Percentiles rank a stretch among this genome's conserved stretches.
phyloP scores from a whole-genome alignment of 1,140 invertebrate genomes.

The Drosophila pruinosa region DNA sequence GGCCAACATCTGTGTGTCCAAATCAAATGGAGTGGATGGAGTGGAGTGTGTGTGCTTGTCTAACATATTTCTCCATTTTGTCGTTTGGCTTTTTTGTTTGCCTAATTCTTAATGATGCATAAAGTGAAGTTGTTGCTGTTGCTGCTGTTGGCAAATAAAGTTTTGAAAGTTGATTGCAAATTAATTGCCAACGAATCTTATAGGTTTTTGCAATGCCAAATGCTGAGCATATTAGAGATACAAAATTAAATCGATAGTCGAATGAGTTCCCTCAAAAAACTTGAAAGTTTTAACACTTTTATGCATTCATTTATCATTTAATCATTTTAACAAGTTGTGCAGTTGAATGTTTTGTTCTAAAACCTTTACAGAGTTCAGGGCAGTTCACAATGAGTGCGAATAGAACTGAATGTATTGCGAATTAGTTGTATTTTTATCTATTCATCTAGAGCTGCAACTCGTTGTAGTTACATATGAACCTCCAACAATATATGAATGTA shows the following conservation, averaged over 20 bases:
- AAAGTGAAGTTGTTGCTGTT: constrained; percentile 50
- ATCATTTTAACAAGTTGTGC: background rate
- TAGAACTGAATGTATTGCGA: background rate
- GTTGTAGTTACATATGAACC: constrained; percentile 38
- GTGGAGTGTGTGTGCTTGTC: constrained; percentile 36
- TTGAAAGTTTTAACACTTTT: background rate
- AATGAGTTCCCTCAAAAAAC: background rate
- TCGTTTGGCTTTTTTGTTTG: constrained; percentile 68
- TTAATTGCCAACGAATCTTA: constrained; percentile 58
- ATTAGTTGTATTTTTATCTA: constrained; percentile 3
- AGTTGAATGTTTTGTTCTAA: background rate
- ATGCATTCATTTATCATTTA: background rate
- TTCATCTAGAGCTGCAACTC: constrained; percentile 17
- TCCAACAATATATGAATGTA: constrained; percentile 23
- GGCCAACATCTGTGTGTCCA: constrained; percentile 19
- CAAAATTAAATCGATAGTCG: background rate
- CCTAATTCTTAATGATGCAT: constrained; percentile 80
- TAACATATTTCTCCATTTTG: constrained; percentile 79
- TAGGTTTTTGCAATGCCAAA: constrained; percentile 11
- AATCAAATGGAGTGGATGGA: constrained; percentile 16
- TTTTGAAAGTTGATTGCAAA: constrained; percentile 80
- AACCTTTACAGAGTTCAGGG: constrained; percentile 37
- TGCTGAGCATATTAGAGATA: background rate
- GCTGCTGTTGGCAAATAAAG: constrained; percentile 34
- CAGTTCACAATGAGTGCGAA: constrained; percentile 17